Evolutionary conservation across 1,140 invertebrate species (phyloP).

Genomic region (Diploscapter pachys): DNA sequence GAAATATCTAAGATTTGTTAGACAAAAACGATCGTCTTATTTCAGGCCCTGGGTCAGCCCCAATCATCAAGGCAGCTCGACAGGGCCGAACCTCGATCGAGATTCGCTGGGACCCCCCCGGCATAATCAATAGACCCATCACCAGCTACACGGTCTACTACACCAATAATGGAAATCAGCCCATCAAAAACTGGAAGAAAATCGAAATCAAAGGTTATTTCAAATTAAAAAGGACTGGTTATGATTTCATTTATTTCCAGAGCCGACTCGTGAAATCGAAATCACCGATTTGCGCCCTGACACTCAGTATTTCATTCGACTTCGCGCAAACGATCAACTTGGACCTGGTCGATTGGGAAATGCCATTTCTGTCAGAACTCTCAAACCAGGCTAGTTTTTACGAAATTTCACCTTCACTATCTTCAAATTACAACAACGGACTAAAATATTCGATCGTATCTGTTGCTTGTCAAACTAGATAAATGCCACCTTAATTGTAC

Average conservation of each 20-base stretch:
- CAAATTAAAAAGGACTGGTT: conserved; percentile 4
- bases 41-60: conserved; percentile 54
- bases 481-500: too few species aligned
- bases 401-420: too few species aligned
- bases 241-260: conserved; percentile 21
- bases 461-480: too few species aligned
- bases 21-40: conserved; percentile 15
- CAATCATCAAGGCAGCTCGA: conserved; percentile 43
- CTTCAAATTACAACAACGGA: too few species aligned
- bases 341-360: conserved; percentile 55
- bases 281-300: conserved; percentile 48
- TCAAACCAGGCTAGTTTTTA: conserved; percentile 41
- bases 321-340: conserved; percentile 53
- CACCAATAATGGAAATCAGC: conserved; percentile 52
- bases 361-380: conserved; percentile 51
- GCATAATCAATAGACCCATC: conserved; percentile 54
- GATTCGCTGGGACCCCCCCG: conserved; percentile 54
- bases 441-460: too few species aligned
- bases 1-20: too few species aligned
- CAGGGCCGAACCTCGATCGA: conserved; percentile 47
- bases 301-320: conserved; percentile 51
- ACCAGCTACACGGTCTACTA: conserved; percentile 57
- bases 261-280: conserved; percentile 42
- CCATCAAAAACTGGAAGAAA: conserved; percentile 52
- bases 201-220: conserved; percentile 41